A percentile compares a stretch with the other conserved stretches of the same genome.
Conservation (phyloP, 2,113 vertebrate species). For the Tragelaphus scriptus region DNA sequence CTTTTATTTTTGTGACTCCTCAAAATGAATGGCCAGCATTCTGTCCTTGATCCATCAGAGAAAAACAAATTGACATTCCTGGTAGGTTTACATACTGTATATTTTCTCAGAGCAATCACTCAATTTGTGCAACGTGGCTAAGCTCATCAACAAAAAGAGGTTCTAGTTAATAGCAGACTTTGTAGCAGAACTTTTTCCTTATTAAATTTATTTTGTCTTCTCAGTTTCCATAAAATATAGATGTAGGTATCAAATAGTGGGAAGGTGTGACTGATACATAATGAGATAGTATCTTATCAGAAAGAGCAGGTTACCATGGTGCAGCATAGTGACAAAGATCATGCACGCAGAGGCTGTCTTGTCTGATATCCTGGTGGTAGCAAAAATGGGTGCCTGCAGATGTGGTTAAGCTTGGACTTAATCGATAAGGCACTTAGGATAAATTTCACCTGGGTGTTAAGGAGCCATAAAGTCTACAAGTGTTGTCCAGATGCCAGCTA, state of each 20-base stretch:
- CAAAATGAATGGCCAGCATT: neutral
- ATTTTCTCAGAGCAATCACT: neutral
- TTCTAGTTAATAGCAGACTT: conserved; percentile 14
- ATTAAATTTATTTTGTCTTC: neutral
- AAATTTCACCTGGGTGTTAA: neutral
- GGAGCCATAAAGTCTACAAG: neutral
- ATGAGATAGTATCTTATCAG: neutral
- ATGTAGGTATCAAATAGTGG: neutral
- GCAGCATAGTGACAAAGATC: neutral
- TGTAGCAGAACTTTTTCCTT: neutral
- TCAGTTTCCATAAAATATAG: neutral
- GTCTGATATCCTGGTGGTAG: neutral
- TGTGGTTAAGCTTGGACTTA: neutral
- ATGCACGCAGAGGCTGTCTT: neutral
- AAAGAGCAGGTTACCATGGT: neutral
- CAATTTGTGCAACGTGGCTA: neutral
- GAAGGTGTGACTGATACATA: neutral
- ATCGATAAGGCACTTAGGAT: neutral
- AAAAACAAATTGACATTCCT: neutral
- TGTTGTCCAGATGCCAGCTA: neutral
- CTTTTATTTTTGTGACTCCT: neutral
- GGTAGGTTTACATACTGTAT: neutral
- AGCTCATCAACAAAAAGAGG: neutral
- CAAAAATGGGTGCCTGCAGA: neutral
- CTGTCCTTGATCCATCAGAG: neutral